These are phyloP conservation scores for Telenomus remus DNA, from an alignment of 1,140 invertebrate species.

Conservation along the genomic window DNA sequence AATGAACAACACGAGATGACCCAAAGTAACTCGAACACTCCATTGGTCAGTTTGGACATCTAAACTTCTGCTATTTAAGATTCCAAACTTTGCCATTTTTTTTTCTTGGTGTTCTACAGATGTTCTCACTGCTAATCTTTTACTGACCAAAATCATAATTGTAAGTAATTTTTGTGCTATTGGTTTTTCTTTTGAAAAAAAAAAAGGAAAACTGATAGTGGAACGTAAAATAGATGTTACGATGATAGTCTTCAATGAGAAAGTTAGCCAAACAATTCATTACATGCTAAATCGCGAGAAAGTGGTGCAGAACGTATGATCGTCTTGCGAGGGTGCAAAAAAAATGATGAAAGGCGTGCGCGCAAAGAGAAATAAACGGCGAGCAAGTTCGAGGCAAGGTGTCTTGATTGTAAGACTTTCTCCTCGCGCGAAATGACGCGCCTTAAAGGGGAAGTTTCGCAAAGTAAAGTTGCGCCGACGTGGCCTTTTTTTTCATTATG, in stretches of 20 bases:
- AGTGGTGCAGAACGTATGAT: conserved; percentile 57
- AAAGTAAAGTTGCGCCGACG: conserved; percentile 67
- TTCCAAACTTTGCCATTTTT: neutral
- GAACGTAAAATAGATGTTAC: too few relatives aligned
- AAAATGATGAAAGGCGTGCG: conserved; percentile 51
- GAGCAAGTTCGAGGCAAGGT: conserved; percentile 59
- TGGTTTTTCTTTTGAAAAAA: too few relatives aligned
- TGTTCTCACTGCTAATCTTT: too few relatives aligned
- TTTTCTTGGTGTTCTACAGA: too few relatives aligned
- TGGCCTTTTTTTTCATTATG: conserved; percentile 51
- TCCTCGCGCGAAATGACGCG: conserved; percentile 65
- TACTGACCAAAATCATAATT: too few relatives aligned
- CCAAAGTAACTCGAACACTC: conserved; percentile 24
- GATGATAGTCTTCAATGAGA: too few relatives aligned
- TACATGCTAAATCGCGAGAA: conserved; percentile 56
- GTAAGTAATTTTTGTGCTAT: too few relatives aligned
- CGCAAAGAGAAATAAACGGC: conserved; percentile 50
- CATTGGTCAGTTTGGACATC: conserved; percentile 44
- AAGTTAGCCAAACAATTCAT: conserved; percentile 57
- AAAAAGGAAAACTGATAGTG: too few relatives aligned
- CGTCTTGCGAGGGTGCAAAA: conserved; percentile 24
- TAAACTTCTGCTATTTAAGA: too few relatives aligned
- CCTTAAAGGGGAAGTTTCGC: conserved; percentile 75
- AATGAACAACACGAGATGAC: conserved; percentile 60
- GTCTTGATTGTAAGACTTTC: conserved; percentile 69